A percentile compares a stretch with the other conserved stretches of the same genome.
Evolutionary conservation across 2,113 vertebrate genomes (phyloP).

Genomic region (Aspidoscelis tigris): DNA sequence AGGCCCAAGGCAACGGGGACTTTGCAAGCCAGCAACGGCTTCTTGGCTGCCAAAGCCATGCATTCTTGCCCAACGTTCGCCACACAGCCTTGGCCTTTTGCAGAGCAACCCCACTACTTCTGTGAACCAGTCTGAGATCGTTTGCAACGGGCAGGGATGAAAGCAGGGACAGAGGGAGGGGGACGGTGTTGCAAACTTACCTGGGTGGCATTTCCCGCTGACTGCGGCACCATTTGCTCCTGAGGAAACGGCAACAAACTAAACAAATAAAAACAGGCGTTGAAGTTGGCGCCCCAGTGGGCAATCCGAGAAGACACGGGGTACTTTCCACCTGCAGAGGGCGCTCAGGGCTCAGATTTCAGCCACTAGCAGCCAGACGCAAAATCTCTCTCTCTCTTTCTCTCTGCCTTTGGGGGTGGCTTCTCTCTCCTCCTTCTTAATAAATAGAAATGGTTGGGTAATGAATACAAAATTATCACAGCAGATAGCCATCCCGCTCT

Average conservation of each 20-base stretch:
- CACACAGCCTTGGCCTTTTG: too few relatives aligned
- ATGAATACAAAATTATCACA: neutral
- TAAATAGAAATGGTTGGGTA: neutral
- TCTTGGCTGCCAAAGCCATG: too few relatives aligned
- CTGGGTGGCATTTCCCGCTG: neutral
- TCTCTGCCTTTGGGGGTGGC: neutral
- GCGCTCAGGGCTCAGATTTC: slow-evolving; percentile 89
- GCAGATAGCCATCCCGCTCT: neutral
- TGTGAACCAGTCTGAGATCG: too few relatives aligned
- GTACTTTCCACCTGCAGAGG: slow-evolving; percentile 85
- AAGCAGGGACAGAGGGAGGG: neutral
- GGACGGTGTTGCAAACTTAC: neutral
- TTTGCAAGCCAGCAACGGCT: too few relatives aligned
- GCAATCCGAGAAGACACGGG: neutral
- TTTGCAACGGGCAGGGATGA: neutral
- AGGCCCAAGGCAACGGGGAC: too few relatives aligned
- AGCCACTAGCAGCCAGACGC: neutral
- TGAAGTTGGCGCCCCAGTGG: neutral
- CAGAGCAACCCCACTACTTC: too few relatives aligned
- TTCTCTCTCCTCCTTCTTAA: neutral
- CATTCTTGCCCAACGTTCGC: too few relatives aligned
- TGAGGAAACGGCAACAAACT: neutral
- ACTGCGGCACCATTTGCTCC: neutral
- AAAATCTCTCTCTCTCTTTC: neutral
- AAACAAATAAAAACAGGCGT: neutral